These are phyloP conservation scores for Crotalus helleri DNA, from an alignment of 2,113 vertebrate species.

Conservation along the genomic window DNA sequence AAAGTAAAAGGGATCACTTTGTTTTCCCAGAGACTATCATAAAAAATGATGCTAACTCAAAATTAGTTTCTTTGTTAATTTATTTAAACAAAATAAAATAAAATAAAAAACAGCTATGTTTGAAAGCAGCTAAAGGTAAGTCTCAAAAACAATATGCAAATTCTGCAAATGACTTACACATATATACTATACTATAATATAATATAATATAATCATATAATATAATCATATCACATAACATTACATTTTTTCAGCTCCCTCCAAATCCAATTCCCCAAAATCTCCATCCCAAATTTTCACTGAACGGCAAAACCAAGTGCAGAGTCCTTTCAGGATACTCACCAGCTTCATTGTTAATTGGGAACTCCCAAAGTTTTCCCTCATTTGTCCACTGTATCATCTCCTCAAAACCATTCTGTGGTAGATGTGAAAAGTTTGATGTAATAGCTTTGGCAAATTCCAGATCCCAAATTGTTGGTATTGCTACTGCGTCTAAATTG, in stretches of 20 bases:
- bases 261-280: neutral
- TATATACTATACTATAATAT: neutral
- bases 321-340: constrained; percentile 36
- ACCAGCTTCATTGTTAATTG: constrained; percentile 90
- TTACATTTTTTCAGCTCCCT: neutral
- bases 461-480: constrained; percentile 88
- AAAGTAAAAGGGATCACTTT: neutral
- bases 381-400: constrained; percentile 96
- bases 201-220: neutral
- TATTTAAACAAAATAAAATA: neutral
- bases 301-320: neutral
- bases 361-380: constrained; percentile 89
- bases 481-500: constrained; percentile 41
- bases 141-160: neutral
- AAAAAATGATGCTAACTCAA: neutral
- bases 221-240: neutral
- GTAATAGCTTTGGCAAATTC: constrained; percentile 81
- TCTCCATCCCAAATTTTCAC: neutral
- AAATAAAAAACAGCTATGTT: neutral
- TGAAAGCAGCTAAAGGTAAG: neutral
- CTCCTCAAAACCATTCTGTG: constrained; percentile 90
- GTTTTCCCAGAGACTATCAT: neutral
- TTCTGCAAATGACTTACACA: neutral
- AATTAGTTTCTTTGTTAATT: neutral
- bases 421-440: constrained; percentile 62